A percentile compares a stretch with the other conserved stretches of the same genome.
Evolutionary conservation across 1,140 invertebrate species (phyloP).

Genomic region (Caenorhabditis remanei): DNA sequence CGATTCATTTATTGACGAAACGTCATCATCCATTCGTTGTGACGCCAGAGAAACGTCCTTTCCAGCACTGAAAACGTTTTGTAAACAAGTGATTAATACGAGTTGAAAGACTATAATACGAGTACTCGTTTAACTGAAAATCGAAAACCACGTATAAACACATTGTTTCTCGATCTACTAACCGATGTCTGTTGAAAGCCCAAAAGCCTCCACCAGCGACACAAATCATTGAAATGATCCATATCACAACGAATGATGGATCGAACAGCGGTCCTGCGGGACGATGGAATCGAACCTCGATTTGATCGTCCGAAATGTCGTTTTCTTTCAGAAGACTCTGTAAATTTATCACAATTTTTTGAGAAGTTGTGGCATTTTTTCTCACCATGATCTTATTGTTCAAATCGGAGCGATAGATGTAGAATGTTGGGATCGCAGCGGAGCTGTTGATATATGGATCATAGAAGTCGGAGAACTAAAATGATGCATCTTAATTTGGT

Average conservation of each 20-base stretch:
- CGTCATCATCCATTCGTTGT: slow-evolving; percentile 1
- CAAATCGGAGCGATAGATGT: slow-evolving; percentile 68
- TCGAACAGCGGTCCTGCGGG: slow-evolving; percentile 65
- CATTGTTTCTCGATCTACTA: neutral
- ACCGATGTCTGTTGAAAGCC: slow-evolving; percentile 60
- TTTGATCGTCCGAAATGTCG: slow-evolving; percentile 34
- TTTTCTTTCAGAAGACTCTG: neutral
- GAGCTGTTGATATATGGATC: slow-evolving; percentile 71
- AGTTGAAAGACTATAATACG: too few species aligned
- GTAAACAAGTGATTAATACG: slow-evolving; percentile 26
- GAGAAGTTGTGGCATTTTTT: neutral
- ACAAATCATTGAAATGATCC: slow-evolving; percentile 69
- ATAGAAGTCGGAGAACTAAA: slow-evolving; percentile 74
- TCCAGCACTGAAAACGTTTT: neutral
- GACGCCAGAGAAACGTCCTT: slow-evolving; percentile 31
- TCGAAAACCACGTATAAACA: slow-evolving; percentile 18
- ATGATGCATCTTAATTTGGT: neutral
- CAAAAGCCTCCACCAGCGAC: slow-evolving; percentile 66
- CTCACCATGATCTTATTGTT: slow-evolving; percentile 22
- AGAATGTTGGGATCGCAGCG: slow-evolving; percentile 66
- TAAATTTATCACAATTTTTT: neutral
- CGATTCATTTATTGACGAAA: slow-evolving; percentile 2
- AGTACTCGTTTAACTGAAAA: too few species aligned
- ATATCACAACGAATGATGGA: slow-evolving; percentile 64
- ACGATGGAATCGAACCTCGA: slow-evolving; percentile 69